Conservation (phyloP, 2,113 vertebrate genomes). For the Fulmarus glacialis region DNA sequence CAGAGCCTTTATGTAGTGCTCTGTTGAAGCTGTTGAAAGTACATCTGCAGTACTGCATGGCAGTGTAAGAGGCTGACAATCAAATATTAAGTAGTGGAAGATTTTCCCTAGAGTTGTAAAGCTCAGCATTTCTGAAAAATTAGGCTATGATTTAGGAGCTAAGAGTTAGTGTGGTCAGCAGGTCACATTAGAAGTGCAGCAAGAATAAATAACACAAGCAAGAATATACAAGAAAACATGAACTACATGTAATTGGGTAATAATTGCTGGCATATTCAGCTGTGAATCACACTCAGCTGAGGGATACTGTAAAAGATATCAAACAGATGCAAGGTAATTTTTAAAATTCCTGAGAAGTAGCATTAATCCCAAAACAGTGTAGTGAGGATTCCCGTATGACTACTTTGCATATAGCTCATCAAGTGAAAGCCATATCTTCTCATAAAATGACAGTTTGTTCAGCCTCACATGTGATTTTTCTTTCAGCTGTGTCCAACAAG, state of each 20-base stretch:
- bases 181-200: background rate
- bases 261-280: conserved; percentile 13
- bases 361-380: conserved; percentile 30
- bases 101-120: background rate
- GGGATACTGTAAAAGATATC: background rate
- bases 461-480: conserved; percentile 15
- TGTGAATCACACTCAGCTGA: conserved; percentile 19
- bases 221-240: background rate
- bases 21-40: background rate
- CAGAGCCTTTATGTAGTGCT: background rate
- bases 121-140: conserved; percentile 34
- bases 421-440: background rate
- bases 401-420: conserved; percentile 29
- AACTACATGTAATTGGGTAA: background rate
- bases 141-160: background rate
- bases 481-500: conserved; percentile 34
- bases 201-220: background rate
- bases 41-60: background rate
- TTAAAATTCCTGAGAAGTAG: background rate
- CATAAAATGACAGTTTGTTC: conserved; percentile 20
- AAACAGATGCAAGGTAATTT: conserved; percentile 8
- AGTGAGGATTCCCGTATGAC: background rate
- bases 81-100: background rate
- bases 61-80: background rate
- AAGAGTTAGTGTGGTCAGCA: background rate